Base-by-base conservation (phyloP, 2,888 invertebrate genomes). In the Nowickia ferox region DNA sequence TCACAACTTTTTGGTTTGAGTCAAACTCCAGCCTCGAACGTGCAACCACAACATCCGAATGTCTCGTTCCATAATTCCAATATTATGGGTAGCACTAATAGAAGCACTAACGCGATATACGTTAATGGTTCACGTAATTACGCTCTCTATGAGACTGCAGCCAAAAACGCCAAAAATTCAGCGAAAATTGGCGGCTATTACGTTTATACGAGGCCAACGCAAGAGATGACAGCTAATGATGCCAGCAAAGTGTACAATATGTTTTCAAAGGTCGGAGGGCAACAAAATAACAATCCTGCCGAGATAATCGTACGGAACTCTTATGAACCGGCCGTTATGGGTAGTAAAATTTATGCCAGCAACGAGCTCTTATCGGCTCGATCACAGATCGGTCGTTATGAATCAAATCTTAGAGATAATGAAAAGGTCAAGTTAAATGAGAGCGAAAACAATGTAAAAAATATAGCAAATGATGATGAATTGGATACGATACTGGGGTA, bases 401-500 rank as follows among this genome's bases (percentile, higher is more conserved):
- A 81, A 10, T 13, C 17, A 40, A 77, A 38, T 15, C 55, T 40
- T 11, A 63, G 59, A 38, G 79, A 71, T 48, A 79, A 71, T 40
- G 72, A 48, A 11, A 42, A 53, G 11, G 30, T 68, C 17, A 10
- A 71, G 30, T 44, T 17, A 11, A 77, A 38, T 22, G 66, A 85
- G 2, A 17, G n/a, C 2, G 17, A 57, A 42, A 81, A 66, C 6
- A 51, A 61, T 61, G 69, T 65, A 9, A 53, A 42, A 11, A 63
- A 55, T 65, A 55, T 19, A 9, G 76, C 72, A 66, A 87, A 87
- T n/a, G 79, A 94, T 44, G 96, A 96, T 89, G 95, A 96, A 88
- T 95, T 96, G 89, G 95, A 96, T 8, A 95, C 95, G 89, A 95
- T 96, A 87, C 93, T 96, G 87, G 96, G 96, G 96, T 96, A 91